These are phyloP conservation scores for Eupsittula cactorum DNA, from an alignment of 2,113 vertebrate genomes.

Conservation along the genomic window DNA sequence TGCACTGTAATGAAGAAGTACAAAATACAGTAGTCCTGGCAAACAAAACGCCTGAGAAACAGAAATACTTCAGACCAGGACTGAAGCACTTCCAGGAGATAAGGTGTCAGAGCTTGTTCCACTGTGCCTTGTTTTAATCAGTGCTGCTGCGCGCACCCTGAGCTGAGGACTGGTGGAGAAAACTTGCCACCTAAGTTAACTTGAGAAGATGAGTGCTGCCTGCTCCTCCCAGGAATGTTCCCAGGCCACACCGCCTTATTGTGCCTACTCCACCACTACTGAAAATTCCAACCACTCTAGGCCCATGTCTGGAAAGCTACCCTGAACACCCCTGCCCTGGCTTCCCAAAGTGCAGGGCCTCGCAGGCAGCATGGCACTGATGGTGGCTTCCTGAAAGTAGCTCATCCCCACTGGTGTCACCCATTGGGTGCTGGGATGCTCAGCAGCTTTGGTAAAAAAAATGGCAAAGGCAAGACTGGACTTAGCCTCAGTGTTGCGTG, in stretches of 20 bases:
- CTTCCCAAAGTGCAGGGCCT: background rate
- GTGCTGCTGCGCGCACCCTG: background rate
- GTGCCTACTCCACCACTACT: background rate
- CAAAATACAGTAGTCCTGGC: background rate
- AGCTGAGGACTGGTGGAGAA: accelerated
- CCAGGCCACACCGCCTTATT: background rate
- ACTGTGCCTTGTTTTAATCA: background rate
- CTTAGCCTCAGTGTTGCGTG: accelerated
- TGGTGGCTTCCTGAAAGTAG: background rate
- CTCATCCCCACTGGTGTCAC: background rate
- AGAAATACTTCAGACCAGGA: background rate
- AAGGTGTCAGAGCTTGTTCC: background rate
- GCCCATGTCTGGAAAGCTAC: background rate
- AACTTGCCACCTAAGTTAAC: background rate
- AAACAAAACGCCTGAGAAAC: background rate
- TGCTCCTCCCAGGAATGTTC: background rate
- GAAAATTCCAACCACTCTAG: background rate
- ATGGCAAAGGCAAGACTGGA: background rate
- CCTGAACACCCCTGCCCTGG: background rate
- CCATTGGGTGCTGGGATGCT: background rate
- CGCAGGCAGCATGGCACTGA: background rate
- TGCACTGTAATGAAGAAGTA: background rate
- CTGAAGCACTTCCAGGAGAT: background rate
- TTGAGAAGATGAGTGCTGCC: background rate
- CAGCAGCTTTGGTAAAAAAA: background rate